These are phyloP conservation scores for Oreohelix idahoensis DNA, from an alignment of 1,140 invertebrate species.

Conservation along the genomic window DNA sequence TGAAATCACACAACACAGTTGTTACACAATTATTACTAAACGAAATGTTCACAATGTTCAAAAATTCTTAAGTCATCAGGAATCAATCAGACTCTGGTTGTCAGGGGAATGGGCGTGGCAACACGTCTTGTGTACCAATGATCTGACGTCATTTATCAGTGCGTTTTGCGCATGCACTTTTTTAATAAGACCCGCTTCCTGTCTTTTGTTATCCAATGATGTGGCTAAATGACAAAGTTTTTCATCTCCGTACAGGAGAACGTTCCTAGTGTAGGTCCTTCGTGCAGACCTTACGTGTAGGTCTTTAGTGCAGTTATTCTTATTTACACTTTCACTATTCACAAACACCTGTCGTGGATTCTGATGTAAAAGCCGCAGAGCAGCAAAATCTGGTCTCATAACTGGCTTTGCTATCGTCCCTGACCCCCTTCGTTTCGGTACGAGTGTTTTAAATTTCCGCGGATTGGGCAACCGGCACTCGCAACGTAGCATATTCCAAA, in stretches of 20 bases:
- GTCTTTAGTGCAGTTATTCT: background rate
- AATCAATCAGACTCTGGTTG: conserved; percentile 45
- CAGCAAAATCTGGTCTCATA: background rate
- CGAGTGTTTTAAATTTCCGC: background rate
- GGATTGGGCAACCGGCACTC: conserved; percentile 26
- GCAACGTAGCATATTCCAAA: conserved; percentile 47
- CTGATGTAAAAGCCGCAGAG: background rate
- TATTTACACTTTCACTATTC: background rate
- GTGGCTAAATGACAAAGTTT: background rate
- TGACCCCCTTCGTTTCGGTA: background rate
- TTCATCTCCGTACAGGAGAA: background rate
- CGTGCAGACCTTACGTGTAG: background rate
- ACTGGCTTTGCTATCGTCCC: background rate
- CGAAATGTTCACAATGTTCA: background rate
- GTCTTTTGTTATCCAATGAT: background rate
- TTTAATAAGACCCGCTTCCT: background rate
- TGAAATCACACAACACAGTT: no score
- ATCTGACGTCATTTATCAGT: conserved; percentile 32
- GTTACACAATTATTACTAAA: background rate
- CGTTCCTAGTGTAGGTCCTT: background rate
- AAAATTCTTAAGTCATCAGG: conserved; percentile 39
- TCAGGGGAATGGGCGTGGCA: conserved; percentile 40
- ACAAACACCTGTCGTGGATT: background rate
- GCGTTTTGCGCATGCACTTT: conserved; percentile 9
- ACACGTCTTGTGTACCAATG: conserved; percentile 45